These are phyloP conservation scores for Polyommatus iphigenia DNA, from an alignment of 2,888 invertebrate genomes.

Conservation along the genomic window DNA sequence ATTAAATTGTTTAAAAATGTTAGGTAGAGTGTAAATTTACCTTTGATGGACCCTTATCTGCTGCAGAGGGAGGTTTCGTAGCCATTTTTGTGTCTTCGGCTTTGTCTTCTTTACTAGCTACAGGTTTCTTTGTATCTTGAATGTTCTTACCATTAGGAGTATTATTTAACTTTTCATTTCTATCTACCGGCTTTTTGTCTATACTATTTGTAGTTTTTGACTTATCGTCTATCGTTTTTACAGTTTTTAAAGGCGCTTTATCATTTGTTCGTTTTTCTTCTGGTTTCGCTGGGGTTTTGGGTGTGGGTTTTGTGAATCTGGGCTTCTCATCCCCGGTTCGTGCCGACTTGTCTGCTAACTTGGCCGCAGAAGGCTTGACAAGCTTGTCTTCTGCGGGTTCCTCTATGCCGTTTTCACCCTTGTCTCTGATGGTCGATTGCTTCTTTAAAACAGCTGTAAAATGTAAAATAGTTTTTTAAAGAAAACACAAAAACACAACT, in stretches of 20 bases:
- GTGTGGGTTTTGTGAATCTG: constrained; percentile 58
- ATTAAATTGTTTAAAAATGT: background rate
- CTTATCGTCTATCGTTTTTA: constrained; percentile 71
- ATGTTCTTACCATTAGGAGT: constrained; percentile 43
- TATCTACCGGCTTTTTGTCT: constrained; percentile 60
- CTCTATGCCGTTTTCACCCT: constrained; percentile 64
- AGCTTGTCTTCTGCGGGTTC: constrained; percentile 65
- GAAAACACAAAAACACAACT: background rate
- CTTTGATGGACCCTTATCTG: constrained; percentile 69
- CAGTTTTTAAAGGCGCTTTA: constrained; percentile 60
- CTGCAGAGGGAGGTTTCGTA: constrained; percentile 68
- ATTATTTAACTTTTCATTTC: constrained; percentile 47
- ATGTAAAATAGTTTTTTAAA: constrained; percentile 6
- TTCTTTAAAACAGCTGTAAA: constrained; percentile 71
- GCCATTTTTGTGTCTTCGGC: constrained; percentile 67
- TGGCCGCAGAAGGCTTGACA: constrained; percentile 68
- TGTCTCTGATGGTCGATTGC: constrained; percentile 70
- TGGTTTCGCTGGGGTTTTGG: constrained; percentile 53
- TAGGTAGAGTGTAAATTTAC: constrained; percentile 45
- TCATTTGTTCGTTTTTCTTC: constrained; percentile 53
- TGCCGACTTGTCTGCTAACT: constrained; percentile 59
- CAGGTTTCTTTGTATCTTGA: constrained; percentile 49
- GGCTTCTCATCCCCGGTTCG: constrained; percentile 64
- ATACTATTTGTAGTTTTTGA: constrained; percentile 68
- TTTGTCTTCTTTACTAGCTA: constrained; percentile 45